A percentile compares a stretch with the other conserved stretches of the same genome.
phyloP scores from a whole-genome alignment of 2,888 invertebrate genomes.

The Drosophila fulvimacula region DNA sequence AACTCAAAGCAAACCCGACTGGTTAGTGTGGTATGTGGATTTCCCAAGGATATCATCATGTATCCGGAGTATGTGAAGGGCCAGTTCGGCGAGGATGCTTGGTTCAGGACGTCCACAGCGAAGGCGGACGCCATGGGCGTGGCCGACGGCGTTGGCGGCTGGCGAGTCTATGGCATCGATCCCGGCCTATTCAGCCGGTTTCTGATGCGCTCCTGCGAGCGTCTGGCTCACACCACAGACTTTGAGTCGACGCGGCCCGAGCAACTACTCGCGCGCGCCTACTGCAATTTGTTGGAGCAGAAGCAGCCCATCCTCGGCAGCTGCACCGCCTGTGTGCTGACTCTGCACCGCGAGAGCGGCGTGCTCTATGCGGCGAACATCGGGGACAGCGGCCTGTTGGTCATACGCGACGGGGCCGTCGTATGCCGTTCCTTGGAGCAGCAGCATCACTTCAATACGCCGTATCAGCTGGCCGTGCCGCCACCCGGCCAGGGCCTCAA shows the following conservation, averaged over 20 bases:
- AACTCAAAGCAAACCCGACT: conserved; percentile 86
- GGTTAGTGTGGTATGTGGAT: conserved; percentile 94
- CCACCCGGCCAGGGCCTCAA: conserved; percentile 94
- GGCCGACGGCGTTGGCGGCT: conserved; percentile 99
- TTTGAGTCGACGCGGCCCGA: conserved; percentile 93
- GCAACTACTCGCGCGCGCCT: conserved; percentile 93
- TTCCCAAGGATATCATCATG: conserved; percentile 93
- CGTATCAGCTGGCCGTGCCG: conserved; percentile 96
- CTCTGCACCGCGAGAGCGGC: conserved; percentile 93
- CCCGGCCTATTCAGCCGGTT: conserved; percentile 97
- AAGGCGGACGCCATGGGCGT: conserved; percentile 96
- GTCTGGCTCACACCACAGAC: conserved; percentile 93
- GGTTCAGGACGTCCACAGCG: conserved; percentile 90
- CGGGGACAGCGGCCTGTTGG: conserved; percentile 98
- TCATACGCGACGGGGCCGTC: conserved; percentile 92
- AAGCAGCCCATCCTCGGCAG: conserved; percentile 96
- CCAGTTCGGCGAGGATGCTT: conserved; percentile 98
- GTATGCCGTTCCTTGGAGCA: conserved; percentile 97
- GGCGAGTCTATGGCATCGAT: conserved; percentile 98
- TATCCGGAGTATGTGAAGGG: conserved; percentile 90
- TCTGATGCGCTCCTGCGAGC: conserved; percentile 96
- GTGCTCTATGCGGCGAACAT: conserved; percentile 97
- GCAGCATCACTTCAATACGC: conserved; percentile 98
- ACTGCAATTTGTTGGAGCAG: conserved; percentile 94
- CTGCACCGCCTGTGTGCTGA: conserved; percentile 98